These are phyloP conservation scores for Sebastes hopkinsi DNA, from an alignment of 2,797 vertebrate species.

Conservation along the genomic window DNA sequence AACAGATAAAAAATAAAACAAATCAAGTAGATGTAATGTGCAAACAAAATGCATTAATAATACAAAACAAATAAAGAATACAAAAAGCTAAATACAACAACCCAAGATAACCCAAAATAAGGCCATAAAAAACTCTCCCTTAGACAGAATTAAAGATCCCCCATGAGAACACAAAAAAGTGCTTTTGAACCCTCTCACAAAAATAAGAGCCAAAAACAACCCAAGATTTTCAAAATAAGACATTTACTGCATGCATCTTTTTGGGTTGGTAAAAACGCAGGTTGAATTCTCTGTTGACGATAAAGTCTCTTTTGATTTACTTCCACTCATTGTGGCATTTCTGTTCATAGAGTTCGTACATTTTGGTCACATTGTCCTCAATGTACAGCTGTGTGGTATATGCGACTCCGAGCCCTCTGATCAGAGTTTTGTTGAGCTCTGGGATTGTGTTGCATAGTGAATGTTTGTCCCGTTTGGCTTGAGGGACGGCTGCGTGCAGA, in stretches of 20 bases:
- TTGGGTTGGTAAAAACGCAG: neutral
- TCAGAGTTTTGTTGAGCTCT: too few relatives aligned
- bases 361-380: too few relatives aligned
- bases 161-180: neutral
- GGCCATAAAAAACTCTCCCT: neutral
- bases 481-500: too few relatives aligned
- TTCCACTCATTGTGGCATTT: neutral
- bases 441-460: too few relatives aligned
- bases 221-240: too few relatives aligned
- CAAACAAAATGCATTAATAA: neutral
- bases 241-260: too few relatives aligned
- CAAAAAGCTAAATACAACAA: neutral
- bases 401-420: too few relatives aligned
- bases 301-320: neutral
- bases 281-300: neutral
- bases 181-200: neutral
- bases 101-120: neutral
- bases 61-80: neutral
- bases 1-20: too few relatives aligned
- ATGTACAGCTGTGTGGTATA: too few relatives aligned
- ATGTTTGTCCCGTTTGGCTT: too few relatives aligned
- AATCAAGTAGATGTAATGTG: too few relatives aligned
- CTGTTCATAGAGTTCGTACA: too few relatives aligned
- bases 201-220: neutral
- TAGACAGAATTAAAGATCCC: neutral